Percentiles rank a stretch among this genome's conserved stretches.
Evolutionary conservation across 2,888 invertebrate species (phyloP).

Genomic region (Oxystoma pomonae): DNA sequence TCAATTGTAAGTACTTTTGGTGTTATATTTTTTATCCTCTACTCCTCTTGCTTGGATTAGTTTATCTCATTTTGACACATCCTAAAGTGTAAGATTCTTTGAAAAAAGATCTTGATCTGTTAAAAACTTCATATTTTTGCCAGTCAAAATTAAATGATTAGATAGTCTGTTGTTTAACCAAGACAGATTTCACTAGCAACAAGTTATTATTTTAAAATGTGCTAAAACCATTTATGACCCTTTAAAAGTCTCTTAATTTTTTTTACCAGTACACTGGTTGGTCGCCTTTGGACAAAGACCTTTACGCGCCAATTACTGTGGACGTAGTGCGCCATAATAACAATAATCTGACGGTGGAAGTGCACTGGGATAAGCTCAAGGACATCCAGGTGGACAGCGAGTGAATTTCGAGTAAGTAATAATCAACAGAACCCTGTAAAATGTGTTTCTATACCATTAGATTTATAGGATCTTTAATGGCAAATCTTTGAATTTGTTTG

Average conservation of each 20-base stretch:
- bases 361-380: conserved; percentile 44
- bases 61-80: neutral
- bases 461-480: conserved; percentile 4
- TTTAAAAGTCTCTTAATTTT: too few relatives aligned
- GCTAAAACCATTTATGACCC: too few relatives aligned
- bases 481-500: conserved; percentile 3
- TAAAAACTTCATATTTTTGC: too few relatives aligned
- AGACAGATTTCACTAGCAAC: too few relatives aligned
- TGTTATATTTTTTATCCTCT: too few relatives aligned
- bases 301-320: conserved; percentile 43
- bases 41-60: too few relatives aligned
- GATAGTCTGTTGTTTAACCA: too few relatives aligned
- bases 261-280: conserved; percentile 45
- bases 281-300: conserved; percentile 45
- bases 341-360: conserved; percentile 41
- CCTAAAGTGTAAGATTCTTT: neutral
- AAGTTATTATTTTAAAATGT: too few relatives aligned
- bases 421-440: too few relatives aligned
- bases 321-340: conserved; percentile 40
- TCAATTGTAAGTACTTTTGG: conserved; percentile 45
- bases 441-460: conserved; percentile 8
- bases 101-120: too few relatives aligned
- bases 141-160: too few relatives aligned
- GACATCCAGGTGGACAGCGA: conserved; percentile 41
- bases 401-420: too few relatives aligned